Evolutionary conservation across 1,140 invertebrate genomes (phyloP).

Genomic region (Nymphalis io): DNA sequence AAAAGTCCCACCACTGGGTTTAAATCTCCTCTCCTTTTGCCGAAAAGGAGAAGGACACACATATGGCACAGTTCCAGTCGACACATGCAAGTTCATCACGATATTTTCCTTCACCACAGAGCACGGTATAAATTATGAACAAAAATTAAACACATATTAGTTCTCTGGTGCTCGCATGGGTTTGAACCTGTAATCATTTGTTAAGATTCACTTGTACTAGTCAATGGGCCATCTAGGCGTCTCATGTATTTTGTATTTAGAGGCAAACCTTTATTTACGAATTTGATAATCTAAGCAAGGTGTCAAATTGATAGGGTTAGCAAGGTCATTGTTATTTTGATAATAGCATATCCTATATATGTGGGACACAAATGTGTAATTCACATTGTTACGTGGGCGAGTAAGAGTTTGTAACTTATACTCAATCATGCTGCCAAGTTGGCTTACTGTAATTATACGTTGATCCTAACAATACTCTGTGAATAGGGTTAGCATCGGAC

Average conservation of each 20-base stretch:
- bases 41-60: too few species aligned
- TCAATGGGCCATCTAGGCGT: too few species aligned
- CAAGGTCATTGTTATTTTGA: slow-evolving; percentile 49
- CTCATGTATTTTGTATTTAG: not conserved
- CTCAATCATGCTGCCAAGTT: slow-evolving; percentile 18
- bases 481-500: slow-evolving; percentile 11
- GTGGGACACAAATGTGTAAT: slow-evolving; percentile 60
- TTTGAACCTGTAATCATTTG: too few species aligned
- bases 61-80: too few species aligned
- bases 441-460: slow-evolving; percentile 25
- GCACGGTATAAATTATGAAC: too few species aligned
- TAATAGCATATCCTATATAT: slow-evolving; percentile 58
- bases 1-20: too few species aligned
- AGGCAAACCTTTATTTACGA: slow-evolving; percentile 44
- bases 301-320: slow-evolving; percentile 45
- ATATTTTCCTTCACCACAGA: too few species aligned
- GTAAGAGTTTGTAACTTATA: slow-evolving; percentile 29
- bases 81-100: too few species aligned
- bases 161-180: too few species aligned
- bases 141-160: too few species aligned
- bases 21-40: too few species aligned
- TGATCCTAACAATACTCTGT: not conserved
- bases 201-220: too few species aligned
- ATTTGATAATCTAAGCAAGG: slow-evolving; percentile 46
- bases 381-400: slow-evolving; percentile 37